Evolutionary conservation across 2,888 invertebrate genomes (phyloP), one percentile per base, ranked within the genome.

Genomic region (Lasius platythorax): DNA sequence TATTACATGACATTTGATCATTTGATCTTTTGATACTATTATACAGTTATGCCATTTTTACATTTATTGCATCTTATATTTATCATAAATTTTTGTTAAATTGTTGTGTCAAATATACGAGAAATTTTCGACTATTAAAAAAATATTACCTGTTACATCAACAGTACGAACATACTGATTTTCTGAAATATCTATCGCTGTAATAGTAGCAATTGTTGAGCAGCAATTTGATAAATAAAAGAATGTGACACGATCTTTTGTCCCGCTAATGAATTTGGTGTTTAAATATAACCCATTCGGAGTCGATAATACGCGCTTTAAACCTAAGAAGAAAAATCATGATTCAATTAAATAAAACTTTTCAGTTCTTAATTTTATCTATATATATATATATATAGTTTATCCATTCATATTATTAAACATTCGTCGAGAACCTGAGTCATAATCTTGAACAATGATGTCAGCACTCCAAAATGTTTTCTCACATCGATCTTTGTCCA

Each of bases 191-290:
- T 98, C 98, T 12, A 96, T 96, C 0, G 97, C 97, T 1, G 96
- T 96, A 5, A 98, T 94, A 56, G 97, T 95, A 0, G 97, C 96
- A 73, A 96, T 96, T 0, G 97, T 96, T 8, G 97, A 96, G 93
- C 98, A 98, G 93, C 98, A 98, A 0, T 97, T 97, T 0, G 97
- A 96, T 28, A 97, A 96, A 93, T 97, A 98, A 3, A 96, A 96
- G 0, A 97, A 97, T 18, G 95, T 95, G 0, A 98, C 96, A 50
- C 96, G 96, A 46, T 97, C 96, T 46, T 96, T 96, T 0, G 97
- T 96, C 1, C 98, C 98, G 0, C 97, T 92, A 46, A 96, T 96
- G 92, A 97, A 98, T 43, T 95, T 96, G 61, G 96, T 95, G 46
- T 96, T 96, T 90, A 97, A 96, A 68, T 96, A 95, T 46, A 98